Evolutionary conservation across 1,140 invertebrate species (phyloP).

Genomic region (Drosophila azteca): DNA sequence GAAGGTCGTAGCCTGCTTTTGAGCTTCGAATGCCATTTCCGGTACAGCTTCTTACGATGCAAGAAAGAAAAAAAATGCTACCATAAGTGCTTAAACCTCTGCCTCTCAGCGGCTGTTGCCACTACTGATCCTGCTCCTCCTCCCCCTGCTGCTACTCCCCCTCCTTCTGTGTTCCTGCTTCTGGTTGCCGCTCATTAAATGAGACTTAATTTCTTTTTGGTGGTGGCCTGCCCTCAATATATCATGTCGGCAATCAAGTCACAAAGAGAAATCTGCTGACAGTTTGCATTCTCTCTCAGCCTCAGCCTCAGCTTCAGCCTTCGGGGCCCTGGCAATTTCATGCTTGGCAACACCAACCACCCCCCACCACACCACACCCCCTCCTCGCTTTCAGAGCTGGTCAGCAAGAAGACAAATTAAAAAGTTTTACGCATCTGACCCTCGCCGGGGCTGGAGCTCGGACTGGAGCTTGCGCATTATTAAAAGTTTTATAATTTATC

Average conservation of each 20-base stretch:
- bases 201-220: conserved; percentile 60
- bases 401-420: conserved; percentile 68
- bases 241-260: conserved; percentile 74
- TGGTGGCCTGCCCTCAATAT: conserved; percentile 45
- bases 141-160: conserved; percentile 11
- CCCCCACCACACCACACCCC: conserved; percentile 27
- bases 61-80: conserved; percentile 9
- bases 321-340: conserved; percentile 62
- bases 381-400: conserved; percentile 44
- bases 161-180: conserved; percentile 6
- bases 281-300: conserved; percentile 53
- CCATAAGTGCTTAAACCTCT: conserved; percentile 15
- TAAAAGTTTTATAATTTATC: conserved; percentile 79
- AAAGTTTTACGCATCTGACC: conserved; percentile 57
- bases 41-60: conserved; percentile 4
- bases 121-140: background rate
- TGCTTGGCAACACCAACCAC: conserved; percentile 67
- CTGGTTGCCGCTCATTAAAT: conserved; percentile 64
- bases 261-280: conserved; percentile 69
- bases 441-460: conserved; percentile 20
- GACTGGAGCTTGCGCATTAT: conserved; percentile 43
- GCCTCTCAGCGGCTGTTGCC: background rate
- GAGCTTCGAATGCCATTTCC: background rate
- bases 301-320: background rate
- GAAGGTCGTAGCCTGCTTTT: background rate